Percentiles rank a stretch among this genome's conserved stretches.
Conservation (phyloP, 2,113 vertebrate species). For the Mellivora capensis region DNA sequence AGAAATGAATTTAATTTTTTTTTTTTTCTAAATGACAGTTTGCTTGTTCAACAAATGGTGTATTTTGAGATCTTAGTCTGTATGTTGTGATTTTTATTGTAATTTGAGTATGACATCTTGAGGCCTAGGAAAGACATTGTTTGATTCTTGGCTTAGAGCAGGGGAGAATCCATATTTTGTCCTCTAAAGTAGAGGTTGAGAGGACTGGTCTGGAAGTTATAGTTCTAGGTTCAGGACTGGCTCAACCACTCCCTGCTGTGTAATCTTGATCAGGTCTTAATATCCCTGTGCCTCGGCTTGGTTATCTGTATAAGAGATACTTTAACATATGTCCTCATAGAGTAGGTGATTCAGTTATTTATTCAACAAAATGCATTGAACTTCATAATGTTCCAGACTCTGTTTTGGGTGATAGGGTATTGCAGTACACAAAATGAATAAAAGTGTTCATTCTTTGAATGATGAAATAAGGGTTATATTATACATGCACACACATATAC, state of each 20-base stretch:
- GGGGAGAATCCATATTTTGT: background rate
- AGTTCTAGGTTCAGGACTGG: background rate
- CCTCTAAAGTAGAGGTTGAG: background rate
- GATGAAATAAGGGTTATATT: background rate
- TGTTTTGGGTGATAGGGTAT: background rate
- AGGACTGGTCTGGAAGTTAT: background rate
- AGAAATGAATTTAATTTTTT: slow-evolving; percentile 1
- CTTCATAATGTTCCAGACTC: background rate
- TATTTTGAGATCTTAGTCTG: background rate
- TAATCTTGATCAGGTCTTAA: background rate
- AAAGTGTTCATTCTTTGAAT: background rate
- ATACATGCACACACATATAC: background rate
- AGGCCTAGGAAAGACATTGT: background rate
- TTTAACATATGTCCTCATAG: background rate
- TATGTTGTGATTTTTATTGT: background rate
- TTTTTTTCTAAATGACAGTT: background rate
- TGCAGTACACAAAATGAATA: background rate
- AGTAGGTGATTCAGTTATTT: background rate
- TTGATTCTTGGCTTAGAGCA: background rate
- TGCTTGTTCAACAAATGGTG: background rate
- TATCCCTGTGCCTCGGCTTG: background rate
- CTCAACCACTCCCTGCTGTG: background rate
- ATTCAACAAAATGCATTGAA: background rate
- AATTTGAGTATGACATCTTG: background rate
- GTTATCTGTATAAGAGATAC: background rate